Conservation (phyloP, 1,140 invertebrate genomes). For the Drosophila varians region DNA sequence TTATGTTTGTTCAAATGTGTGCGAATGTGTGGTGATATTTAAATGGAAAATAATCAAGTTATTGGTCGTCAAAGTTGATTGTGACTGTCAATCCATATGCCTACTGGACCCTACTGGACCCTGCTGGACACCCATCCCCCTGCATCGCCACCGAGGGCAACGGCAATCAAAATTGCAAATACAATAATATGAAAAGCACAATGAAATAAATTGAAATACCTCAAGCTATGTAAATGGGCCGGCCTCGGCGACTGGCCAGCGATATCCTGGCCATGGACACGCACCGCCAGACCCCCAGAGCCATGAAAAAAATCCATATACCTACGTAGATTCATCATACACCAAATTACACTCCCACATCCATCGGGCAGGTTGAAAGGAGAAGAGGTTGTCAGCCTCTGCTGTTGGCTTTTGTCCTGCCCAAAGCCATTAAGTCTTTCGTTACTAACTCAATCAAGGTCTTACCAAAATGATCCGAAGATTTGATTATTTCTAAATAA, state of each 20-base stretch:
- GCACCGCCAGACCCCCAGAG: conserved; percentile 34
- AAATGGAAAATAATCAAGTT: conserved; percentile 41
- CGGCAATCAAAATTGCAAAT: conserved; percentile 81
- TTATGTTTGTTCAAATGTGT: background rate
- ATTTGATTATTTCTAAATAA: no score
- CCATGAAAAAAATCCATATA: conserved; percentile 36
- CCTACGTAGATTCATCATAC: background rate
- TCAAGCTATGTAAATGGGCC: conserved; percentile 74
- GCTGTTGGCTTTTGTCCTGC: background rate
- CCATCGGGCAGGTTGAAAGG: conserved; percentile 17
- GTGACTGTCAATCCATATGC: conserved; percentile 21
- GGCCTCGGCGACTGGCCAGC: conserved; percentile 10
- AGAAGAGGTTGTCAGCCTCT: conserved; percentile 36
- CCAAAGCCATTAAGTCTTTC: background rate
- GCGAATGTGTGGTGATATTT: conserved; percentile 14
- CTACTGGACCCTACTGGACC: conserved; percentile 1
- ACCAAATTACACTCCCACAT: conserved; percentile 22
- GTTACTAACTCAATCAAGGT: background rate
- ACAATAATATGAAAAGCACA: conserved; percentile 81
- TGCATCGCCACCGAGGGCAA: conserved; percentile 51
- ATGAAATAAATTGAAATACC: conserved; percentile 82
- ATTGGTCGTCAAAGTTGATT: conserved; percentile 9
- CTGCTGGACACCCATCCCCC: no score
- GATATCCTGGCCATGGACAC: conserved; percentile 26
- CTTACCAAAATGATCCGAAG: background rate